These are phyloP conservation scores for Neolamprologus sp. DNA, from an alignment of 2,113 vertebrate species.

Conservation along the genomic window DNA sequence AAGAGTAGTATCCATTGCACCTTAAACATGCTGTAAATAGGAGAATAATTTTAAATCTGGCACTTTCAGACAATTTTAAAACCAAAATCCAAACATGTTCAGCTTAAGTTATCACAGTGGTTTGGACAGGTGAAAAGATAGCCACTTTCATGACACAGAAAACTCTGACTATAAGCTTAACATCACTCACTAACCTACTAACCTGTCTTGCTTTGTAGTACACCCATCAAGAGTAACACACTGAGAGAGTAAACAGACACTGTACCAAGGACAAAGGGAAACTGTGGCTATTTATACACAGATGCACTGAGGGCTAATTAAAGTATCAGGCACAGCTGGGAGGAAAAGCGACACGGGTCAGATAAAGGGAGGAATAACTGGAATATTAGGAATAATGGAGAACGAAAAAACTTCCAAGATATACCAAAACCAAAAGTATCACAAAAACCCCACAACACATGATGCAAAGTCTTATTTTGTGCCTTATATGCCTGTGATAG, in stretches of 20 bases:
- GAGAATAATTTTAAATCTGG: not conserved
- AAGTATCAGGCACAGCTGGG: not conserved
- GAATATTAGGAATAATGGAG: not conserved
- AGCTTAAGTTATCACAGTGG: not conserved
- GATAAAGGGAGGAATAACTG: not conserved
- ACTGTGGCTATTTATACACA: not conserved
- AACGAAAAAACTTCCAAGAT: not conserved
- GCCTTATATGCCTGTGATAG: not conserved
- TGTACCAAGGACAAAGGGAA: not conserved
- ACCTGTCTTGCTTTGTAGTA: not conserved
- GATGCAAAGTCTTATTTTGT: not conserved
- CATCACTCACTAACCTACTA: not conserved
- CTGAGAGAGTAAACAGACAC: not conserved
- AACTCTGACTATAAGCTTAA: not conserved
- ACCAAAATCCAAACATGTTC: not conserved
- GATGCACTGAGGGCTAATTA: not conserved
- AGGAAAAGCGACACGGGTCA: not conserved
- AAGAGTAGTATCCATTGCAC: not conserved
- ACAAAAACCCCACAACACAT: not conserved
- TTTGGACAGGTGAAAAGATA: not conserved
- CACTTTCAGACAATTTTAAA: not conserved
- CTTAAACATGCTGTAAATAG: not conserved
- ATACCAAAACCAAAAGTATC: not conserved
- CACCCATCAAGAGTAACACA: not conserved
- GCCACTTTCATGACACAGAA: not conserved